These are phyloP conservation scores for Iguana delicatissima DNA, from an alignment of 2,797 vertebrate genomes.

Conservation along the genomic window DNA sequence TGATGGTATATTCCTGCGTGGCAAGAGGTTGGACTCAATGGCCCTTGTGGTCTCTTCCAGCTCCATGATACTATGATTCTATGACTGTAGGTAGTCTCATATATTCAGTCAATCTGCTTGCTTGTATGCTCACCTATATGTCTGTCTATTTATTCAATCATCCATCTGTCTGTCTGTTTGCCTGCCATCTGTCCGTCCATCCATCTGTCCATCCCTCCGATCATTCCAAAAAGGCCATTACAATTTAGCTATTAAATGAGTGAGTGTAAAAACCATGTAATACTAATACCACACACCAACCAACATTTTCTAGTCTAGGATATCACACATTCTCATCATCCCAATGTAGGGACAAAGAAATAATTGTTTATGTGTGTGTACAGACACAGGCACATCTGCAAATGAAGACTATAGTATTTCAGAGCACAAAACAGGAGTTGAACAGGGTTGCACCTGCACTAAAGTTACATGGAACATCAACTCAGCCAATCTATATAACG, in stretches of 20 bases:
- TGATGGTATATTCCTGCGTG: too few species aligned
- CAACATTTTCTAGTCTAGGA: not conserved
- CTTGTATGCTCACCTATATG: not conserved
- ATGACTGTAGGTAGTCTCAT: too few species aligned
- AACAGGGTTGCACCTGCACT: not conserved
- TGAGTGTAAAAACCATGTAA: not conserved
- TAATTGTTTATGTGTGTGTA: not conserved
- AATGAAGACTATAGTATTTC: not conserved
- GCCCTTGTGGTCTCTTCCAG: too few species aligned
- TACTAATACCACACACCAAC: not conserved
- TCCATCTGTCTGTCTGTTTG: too few species aligned
- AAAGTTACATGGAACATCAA: not conserved
- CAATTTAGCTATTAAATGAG: not conserved
- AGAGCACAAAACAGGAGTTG: not conserved
- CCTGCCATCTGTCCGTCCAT: too few species aligned
- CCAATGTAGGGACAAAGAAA: not conserved
- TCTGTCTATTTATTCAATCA: not conserved
- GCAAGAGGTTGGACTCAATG: too few species aligned
- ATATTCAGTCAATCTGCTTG: not conserved
- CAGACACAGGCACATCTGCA: too few species aligned
- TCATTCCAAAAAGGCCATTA: not conserved
- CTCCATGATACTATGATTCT: too few species aligned
- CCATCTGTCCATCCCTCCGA: not conserved
- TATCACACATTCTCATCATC: not conserved
- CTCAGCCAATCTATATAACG: too few species aligned